These are phyloP conservation scores for Conchocele bisecta DNA, from an alignment of 2,888 invertebrate genomes.

Conservation along the genomic window DNA sequence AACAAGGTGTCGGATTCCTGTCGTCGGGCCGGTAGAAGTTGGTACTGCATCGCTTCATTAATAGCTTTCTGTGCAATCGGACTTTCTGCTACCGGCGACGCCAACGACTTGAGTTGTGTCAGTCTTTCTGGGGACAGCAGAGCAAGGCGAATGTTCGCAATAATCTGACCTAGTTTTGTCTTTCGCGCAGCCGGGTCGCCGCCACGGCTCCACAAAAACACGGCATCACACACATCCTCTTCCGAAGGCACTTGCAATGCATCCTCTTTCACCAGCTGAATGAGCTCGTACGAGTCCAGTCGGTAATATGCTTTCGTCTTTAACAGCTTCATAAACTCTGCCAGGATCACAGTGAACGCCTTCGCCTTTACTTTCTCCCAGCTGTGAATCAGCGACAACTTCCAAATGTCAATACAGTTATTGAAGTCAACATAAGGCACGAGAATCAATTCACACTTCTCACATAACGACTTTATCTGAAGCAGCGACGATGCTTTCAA, in stretches of 20 bases:
- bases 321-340: conserved; percentile 70
- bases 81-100: conserved; percentile 60
- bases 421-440: conserved; percentile 87
- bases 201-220: conserved; percentile 84
- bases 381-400: conserved; percentile 84
- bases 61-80: conserved; percentile 62
- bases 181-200: conserved; percentile 84
- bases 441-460: conserved; percentile 91
- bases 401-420: conserved; percentile 85
- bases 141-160: conserved; percentile 65
- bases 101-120: conserved; percentile 64
- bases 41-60: conserved; percentile 73
- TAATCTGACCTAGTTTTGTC: conserved; percentile 77
- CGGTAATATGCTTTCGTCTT: conserved; percentile 81
- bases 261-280: conserved; percentile 84
- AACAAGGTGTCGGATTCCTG: conserved; percentile 69
- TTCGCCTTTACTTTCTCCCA: conserved; percentile 83
- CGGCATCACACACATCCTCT: conserved; percentile 84
- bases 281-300: conserved; percentile 82
- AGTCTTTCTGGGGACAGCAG: conserved; percentile 58
- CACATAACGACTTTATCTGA: conserved; percentile 90
- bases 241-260: conserved; percentile 83
- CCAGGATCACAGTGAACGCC: conserved; percentile 82
- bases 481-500: conserved; percentile 93
- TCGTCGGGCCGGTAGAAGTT: conserved; percentile 70